Evolutionary conservation across 2,797 vertebrate genomes (phyloP).

Genomic region (Carduelis carduelis): DNA sequence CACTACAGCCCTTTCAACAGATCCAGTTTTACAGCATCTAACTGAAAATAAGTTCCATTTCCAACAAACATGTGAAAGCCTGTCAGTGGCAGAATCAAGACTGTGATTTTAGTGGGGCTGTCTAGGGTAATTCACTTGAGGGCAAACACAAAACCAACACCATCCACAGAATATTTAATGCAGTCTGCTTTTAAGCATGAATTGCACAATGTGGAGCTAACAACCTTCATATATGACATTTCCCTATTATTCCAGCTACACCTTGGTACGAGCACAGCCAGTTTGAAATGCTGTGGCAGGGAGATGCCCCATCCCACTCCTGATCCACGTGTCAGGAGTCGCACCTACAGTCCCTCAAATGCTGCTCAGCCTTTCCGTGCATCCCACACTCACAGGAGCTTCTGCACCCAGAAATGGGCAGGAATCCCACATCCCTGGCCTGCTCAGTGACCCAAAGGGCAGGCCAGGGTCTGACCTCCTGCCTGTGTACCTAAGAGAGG

Average conservation of each 20-base stretch:
- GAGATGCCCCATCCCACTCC: not conserved
- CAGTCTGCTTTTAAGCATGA: not conserved
- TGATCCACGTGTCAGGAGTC: rapidly evolving
- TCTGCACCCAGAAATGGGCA: not conserved
- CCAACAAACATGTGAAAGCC: not conserved
- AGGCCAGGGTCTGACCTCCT: not conserved
- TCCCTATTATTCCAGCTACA: not conserved
- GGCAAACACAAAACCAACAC: not conserved
- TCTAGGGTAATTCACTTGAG: not conserved
- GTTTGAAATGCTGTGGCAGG: not conserved
- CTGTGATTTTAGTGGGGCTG: not conserved
- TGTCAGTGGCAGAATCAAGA: not conserved
- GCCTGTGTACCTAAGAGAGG: not conserved
- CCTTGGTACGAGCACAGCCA: not conserved
- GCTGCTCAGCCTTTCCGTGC: not conserved
- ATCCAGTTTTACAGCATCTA: not conserved
- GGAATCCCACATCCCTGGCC: not conserved
- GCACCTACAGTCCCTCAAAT: rapidly evolving
- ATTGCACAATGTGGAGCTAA: not conserved
- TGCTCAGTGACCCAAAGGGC: not conserved
- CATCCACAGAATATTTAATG: not conserved
- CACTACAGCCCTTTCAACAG: not conserved
- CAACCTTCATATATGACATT: not conserved
- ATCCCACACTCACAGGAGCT: not conserved
- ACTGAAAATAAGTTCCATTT: not conserved